These are phyloP conservation scores for Petrocephalus microphthalmus DNA, from an alignment of 2,113 vertebrate species.

Conservation along the genomic window DNA sequence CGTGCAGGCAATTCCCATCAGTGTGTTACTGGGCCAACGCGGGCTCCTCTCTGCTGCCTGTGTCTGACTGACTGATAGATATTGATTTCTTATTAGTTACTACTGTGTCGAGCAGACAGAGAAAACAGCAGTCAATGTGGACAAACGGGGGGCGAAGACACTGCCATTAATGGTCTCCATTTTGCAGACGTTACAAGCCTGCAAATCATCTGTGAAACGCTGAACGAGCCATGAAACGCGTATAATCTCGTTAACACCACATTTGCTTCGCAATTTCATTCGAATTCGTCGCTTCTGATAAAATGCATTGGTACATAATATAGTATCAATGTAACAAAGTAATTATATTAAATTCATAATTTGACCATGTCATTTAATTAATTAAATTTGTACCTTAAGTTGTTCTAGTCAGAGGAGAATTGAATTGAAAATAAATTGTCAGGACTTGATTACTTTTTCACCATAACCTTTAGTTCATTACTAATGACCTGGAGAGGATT, in stretches of 20 bases:
- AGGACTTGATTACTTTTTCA: neutral
- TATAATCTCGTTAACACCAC: neutral
- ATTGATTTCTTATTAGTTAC: neutral
- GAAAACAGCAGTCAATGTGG: neutral
- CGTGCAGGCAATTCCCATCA: neutral
- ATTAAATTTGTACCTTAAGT: neutral
- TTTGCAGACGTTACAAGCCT: neutral
- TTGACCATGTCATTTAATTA: neutral
- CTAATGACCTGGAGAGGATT: neutral
- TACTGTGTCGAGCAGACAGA: neutral
- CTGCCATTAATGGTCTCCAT: neutral
- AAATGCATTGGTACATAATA: neutral
- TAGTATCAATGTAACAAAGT: neutral
- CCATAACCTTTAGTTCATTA: neutral
- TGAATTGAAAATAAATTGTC: neutral
- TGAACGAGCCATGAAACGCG: neutral
- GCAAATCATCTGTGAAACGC: neutral
- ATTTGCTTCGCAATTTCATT: neutral
- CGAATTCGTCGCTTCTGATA: neutral
- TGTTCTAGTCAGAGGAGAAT: neutral
- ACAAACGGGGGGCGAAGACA: neutral
- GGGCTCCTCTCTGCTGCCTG: no score
- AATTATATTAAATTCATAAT: neutral
- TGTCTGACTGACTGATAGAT: slow-evolving; percentile 2
- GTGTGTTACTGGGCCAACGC: neutral